Percentiles rank a stretch among this genome's conserved stretches.
Evolutionary conservation across 2,797 vertebrate genomes (phyloP).

Genomic region (Triplophysa yarkandensis): DNA sequence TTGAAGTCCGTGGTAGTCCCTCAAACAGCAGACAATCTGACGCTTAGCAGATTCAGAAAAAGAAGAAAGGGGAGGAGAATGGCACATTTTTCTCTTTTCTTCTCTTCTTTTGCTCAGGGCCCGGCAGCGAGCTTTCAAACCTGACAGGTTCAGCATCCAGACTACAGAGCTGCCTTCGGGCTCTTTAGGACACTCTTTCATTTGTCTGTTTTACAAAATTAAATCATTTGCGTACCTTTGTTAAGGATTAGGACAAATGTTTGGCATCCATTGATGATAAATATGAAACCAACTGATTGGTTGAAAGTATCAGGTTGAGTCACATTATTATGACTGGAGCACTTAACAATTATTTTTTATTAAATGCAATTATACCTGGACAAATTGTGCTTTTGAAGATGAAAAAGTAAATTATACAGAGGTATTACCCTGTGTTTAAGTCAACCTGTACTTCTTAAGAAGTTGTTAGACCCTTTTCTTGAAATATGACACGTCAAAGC

Average conservation of each 20-base stretch:
- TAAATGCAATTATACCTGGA: background rate
- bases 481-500: no score
- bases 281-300: background rate
- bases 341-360: background rate
- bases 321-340: background rate
- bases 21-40: conserved; percentile 74
- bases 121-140: conserved; percentile 71
- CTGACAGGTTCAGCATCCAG: conserved; percentile 73
- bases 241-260: background rate
- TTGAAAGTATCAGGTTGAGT: background rate
- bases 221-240: conserved; percentile 20
- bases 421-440: no score
- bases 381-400: background rate
- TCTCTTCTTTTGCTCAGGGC: conserved; percentile 59
- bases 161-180: conserved; percentile 59
- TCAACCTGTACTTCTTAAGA: no score
- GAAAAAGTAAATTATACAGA: no score
- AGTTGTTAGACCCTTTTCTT: no score
- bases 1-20: conserved; percentile 76
- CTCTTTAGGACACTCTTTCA: conserved; percentile 49
- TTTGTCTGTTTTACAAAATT: conserved; percentile 38
- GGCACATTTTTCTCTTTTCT: conserved; percentile 56
- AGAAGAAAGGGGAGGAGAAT: conserved; percentile 31
- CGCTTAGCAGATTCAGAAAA: conserved; percentile 57
- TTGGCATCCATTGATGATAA: background rate